A percentile compares a stretch with the other conserved stretches of the same genome.
Evolutionary conservation across 1,140 invertebrate species (phyloP).

Genomic region (Harlomillsia oculata): DNA sequence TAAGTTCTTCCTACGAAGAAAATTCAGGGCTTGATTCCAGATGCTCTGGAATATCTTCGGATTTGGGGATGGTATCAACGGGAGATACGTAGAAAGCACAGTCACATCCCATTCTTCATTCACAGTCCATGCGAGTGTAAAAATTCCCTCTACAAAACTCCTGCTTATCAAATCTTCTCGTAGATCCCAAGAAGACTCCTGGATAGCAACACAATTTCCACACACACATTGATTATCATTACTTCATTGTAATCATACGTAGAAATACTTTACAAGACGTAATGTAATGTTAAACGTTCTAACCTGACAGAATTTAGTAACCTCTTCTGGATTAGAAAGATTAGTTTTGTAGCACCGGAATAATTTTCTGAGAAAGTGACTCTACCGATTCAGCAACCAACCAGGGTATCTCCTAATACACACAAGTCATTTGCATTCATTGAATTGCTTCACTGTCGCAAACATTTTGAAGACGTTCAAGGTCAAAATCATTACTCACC

Average conservation of each 20-base stretch:
- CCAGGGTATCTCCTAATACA: conserved; percentile 17
- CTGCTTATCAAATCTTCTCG: conserved; percentile 7
- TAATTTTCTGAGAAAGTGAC: conserved; percentile 27
- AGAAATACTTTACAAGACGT: not conserved
- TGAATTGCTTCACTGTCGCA: no score
- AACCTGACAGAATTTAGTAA: conserved; percentile 12
- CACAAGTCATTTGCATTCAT: no score
- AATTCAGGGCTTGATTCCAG: conserved; percentile 13
- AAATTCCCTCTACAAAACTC: conserved; percentile 18
- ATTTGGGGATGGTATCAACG: conserved; percentile 11
- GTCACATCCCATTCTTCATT: conserved; percentile 10
- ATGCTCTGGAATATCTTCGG: not conserved
- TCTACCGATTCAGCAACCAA: conserved; percentile 16
- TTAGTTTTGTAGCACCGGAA: conserved; percentile 25
- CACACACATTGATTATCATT: no score
- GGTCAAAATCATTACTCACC: no score
- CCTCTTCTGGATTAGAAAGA: conserved; percentile 2
- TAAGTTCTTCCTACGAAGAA: conserved; percentile 5
- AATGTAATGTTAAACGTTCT: no score
- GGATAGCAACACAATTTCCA: not conserved
- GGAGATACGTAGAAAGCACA: conserved; percentile 4
- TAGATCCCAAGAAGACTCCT: conserved; percentile 23
- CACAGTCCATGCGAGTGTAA: conserved; percentile 13
- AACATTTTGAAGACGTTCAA: no score
- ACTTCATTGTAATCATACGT: not conserved